These are phyloP conservation scores for Elgonia sp. DNA, from an alignment of 2,888 invertebrate genomes.

Conservation along the genomic window DNA sequence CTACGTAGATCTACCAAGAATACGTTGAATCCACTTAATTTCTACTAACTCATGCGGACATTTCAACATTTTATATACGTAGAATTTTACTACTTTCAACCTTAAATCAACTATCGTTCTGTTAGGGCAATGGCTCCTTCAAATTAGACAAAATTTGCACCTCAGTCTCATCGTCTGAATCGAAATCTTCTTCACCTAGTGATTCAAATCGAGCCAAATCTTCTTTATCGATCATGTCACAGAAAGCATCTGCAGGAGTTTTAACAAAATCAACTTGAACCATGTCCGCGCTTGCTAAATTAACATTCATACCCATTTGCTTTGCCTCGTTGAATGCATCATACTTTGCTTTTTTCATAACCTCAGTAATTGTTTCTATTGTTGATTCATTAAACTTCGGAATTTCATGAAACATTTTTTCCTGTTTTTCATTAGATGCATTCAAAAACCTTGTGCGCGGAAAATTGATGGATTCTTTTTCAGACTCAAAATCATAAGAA, in stretches of 20 bases:
- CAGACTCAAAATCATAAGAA: constrained; percentile 9
- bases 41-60: too few relatives aligned
- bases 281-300: not conserved
- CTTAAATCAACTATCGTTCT: too few relatives aligned
- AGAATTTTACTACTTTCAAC: too few relatives aligned
- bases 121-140: too few relatives aligned
- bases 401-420: not conserved
- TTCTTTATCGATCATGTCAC: constrained; percentile 5
- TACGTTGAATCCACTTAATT: too few relatives aligned
- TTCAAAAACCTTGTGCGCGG: constrained; percentile 5
- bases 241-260: not conserved
- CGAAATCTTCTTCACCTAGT: not conserved
- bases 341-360: not conserved
- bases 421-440: constrained; percentile 4
- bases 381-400: not conserved
- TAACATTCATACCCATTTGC: not conserved
- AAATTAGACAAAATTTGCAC: not conserved
- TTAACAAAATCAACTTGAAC: not conserved
- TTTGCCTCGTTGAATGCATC: constrained; percentile 8
- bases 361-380: not conserved
- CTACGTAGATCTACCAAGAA: too few relatives aligned
- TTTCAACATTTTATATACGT: too few relatives aligned
- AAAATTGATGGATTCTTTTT: constrained; percentile 5
- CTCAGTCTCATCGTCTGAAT: not conserved
- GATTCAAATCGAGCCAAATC: not conserved